Percentiles rank a stretch among this genome's conserved stretches.
phyloP scores from a whole-genome alignment of 2,113 vertebrate genomes.

The Proteles cristata region DNA sequence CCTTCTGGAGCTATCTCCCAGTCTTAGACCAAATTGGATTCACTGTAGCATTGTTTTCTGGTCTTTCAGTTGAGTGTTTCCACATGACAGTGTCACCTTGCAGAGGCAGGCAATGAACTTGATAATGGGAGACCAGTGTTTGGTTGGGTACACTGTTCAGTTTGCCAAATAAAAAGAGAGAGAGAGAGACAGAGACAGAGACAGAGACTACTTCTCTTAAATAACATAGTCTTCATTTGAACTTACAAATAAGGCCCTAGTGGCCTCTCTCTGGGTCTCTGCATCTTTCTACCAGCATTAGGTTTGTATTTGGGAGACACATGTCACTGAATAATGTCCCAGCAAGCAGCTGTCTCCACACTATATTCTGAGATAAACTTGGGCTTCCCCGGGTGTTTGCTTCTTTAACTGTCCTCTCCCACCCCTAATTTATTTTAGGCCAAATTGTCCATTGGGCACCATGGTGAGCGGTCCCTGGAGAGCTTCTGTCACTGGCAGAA shows the following conservation, averaged over 20 bases:
- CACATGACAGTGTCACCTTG: accelerated
- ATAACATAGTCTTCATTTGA: background rate
- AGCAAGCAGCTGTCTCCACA: accelerated
- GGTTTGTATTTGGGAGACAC: too few species aligned
- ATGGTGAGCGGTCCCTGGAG: slow-evolving; percentile 95
- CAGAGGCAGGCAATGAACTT: accelerated
- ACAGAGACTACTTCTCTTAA: background rate
- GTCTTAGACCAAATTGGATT: background rate
- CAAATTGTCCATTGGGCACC: slow-evolving; percentile 94
- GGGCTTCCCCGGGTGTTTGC: background rate
- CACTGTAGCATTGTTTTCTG: background rate
- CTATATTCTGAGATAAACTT: background rate
- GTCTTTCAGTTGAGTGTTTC: background rate
- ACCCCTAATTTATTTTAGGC: slow-evolving; percentile 83
- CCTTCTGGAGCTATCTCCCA: background rate
- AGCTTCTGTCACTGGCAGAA: slow-evolving; percentile 99
- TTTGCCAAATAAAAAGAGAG: background rate
- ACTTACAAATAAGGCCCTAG: background rate
- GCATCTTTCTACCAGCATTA: accelerated
- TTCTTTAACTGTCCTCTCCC: background rate
- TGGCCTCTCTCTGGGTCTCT: background rate
- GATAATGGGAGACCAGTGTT: background rate
- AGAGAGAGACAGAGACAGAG: too few species aligned
- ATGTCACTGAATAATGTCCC: background rate
- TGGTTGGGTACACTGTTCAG: background rate